These are phyloP conservation scores for Nasua narica DNA, from an alignment of 2,797 vertebrate genomes.

Conservation along the genomic window DNA sequence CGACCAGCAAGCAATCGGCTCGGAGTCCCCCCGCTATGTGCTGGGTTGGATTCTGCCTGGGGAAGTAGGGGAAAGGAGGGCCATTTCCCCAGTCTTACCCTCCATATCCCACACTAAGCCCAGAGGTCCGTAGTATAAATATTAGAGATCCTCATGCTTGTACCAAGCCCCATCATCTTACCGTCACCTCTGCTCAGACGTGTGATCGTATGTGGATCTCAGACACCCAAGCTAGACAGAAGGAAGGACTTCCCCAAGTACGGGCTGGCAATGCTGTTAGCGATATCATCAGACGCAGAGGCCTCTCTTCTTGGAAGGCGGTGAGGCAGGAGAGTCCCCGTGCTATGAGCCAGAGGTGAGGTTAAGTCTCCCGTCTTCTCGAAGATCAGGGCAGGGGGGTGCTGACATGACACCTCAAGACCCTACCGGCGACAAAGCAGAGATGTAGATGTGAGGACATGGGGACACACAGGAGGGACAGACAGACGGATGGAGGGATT, in stretches of 20 bases:
- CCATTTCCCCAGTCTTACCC: background rate
- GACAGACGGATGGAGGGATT: background rate
- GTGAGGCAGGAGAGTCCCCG: background rate
- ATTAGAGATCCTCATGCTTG: background rate
- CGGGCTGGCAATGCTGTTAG: background rate
- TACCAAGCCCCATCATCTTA: background rate
- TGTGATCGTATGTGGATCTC: background rate
- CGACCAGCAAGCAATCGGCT: background rate
- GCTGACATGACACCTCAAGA: background rate
- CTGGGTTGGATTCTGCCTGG: background rate
- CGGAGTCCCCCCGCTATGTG: background rate
- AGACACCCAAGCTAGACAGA: background rate
- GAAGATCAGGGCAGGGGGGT: background rate
- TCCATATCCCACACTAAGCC: background rate
- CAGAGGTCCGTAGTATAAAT: background rate
- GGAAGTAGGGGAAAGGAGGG: background rate
- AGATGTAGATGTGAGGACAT: background rate
- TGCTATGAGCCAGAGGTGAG: background rate
- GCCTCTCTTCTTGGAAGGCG: background rate
- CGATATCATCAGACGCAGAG: background rate
- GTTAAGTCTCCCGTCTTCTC: background rate
- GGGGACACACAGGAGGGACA: background rate
- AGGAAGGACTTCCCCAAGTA: background rate
- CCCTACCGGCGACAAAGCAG: background rate
- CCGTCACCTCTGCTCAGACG: background rate